phyloP scores from a whole-genome alignment of 2,113 vertebrate species.

The Sinocyclocheilus maitianheensis region DNA sequence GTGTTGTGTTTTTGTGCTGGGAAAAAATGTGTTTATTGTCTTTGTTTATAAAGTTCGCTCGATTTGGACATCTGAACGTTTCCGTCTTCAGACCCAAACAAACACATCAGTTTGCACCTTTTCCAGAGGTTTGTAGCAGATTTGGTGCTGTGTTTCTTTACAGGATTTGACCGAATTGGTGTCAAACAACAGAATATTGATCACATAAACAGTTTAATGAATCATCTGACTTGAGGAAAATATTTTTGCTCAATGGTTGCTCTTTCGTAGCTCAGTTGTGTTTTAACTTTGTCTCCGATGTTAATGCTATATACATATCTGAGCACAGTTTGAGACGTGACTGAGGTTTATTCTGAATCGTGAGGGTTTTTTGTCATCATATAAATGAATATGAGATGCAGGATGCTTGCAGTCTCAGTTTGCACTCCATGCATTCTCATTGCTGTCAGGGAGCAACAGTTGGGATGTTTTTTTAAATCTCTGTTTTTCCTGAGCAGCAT shows the following conservation, averaged over 20 bases:
- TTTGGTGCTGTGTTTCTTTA: background rate
- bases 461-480: background rate
- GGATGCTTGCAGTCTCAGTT: background rate
- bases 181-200: background rate
- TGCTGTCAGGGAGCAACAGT: background rate
- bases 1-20: background rate
- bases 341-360: background rate
- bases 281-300: background rate
- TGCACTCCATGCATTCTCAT: background rate
- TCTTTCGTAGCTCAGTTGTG: background rate
- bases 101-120: slow-evolving; percentile 5
- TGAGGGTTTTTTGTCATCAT: background rate
- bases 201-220: background rate
- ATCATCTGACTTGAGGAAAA: background rate
- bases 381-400: background rate
- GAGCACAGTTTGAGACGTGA: background rate
- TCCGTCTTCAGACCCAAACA: background rate
- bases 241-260: background rate
- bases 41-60: background rate
- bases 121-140: background rate
- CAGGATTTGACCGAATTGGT: background rate
- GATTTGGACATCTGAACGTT: background rate
- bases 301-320: background rate
- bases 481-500: too few relatives aligned
- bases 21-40: background rate